Evolutionary conservation across 2,797 vertebrate species (phyloP), one percentile per base, ranked within the genome.

Genomic region (Sylvia borin): DNA sequence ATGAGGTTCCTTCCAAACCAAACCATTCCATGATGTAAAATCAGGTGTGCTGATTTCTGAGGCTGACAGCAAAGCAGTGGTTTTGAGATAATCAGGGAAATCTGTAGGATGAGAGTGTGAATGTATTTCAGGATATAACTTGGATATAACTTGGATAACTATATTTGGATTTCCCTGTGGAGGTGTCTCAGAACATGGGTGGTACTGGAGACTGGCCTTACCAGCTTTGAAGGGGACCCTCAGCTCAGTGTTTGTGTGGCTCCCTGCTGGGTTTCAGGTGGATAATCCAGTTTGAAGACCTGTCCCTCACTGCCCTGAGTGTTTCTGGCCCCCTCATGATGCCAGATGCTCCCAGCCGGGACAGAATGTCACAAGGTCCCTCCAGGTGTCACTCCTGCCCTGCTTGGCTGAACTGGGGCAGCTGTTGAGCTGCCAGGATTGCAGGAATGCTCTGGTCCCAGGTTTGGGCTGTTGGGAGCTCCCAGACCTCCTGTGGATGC

Each of bases 351-450:
- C 21, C 13, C 15, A 11, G 34, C 32, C 17, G 21, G 42, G 76
- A 17, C 1, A 5, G 53, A 61, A 40, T 2, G 0, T 65, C 10
- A 18, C 34, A 29, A 27, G 14, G 54, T 60, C 43, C 31, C 57
- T 74, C 0, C 20, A 2, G 0, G 4, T 40, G 53, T 45, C 13
- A 1, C 16, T 20, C n/a, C 36, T 0, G 0, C 19, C 26, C 58
- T 85, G 54, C 57, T 66, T 1, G 1, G 31, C 27, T 38, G n/a
- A 60, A 10, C 42, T 1, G 3, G 34, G 47, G 60, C 21, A 26
- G 60, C 51, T 51, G 11, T 22, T 18, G 58, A 50, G 42, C 68
- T 70, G 38, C 45, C 24, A 8, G 65, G 50, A 10, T 29, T 60
- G 50, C 55, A n/a, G 45, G n/a, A 21, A 5, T 43, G 51, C 75